These are phyloP conservation scores for Xenops minutus DNA, from an alignment of 2,797 vertebrate genomes.

Conservation along the genomic window DNA sequence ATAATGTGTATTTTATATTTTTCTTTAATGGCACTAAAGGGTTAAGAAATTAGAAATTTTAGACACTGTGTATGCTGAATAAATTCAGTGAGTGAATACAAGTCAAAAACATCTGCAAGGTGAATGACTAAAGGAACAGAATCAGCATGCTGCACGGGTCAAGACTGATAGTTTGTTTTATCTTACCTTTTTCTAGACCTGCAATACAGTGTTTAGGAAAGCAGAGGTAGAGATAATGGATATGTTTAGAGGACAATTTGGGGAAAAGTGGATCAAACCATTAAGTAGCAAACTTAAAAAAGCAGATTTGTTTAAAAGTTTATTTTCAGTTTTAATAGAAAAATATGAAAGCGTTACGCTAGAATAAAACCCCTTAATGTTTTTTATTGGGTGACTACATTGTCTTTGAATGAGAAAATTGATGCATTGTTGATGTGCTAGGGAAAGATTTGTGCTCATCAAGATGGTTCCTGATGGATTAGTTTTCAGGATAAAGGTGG, in stretches of 20 bases:
- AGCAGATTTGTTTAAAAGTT: not conserved
- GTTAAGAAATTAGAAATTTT: not conserved
- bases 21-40: not conserved
- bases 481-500: slow-evolving; percentile 13
- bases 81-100: not conserved
- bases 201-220: not conserved
- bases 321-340: not conserved
- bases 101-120: not conserved
- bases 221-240: not conserved
- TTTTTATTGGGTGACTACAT: slow-evolving; percentile 3
- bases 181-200: not conserved
- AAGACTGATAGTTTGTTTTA: not conserved
- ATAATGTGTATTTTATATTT: not conserved
- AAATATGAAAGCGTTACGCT: not conserved
- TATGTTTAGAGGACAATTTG: not conserved
- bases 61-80: not conserved
- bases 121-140: not conserved
- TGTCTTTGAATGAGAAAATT: not conserved
- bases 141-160: not conserved
- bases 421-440: not conserved
- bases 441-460: not conserved
- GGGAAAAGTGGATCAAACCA: not conserved
- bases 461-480: slow-evolving; percentile 3
- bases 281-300: not conserved
- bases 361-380: not conserved